Evolutionary conservation across 2,113 vertebrate genomes (phyloP), one percentile per base, ranked within the genome.

Genomic region (Fukomys damarensis): DNA sequence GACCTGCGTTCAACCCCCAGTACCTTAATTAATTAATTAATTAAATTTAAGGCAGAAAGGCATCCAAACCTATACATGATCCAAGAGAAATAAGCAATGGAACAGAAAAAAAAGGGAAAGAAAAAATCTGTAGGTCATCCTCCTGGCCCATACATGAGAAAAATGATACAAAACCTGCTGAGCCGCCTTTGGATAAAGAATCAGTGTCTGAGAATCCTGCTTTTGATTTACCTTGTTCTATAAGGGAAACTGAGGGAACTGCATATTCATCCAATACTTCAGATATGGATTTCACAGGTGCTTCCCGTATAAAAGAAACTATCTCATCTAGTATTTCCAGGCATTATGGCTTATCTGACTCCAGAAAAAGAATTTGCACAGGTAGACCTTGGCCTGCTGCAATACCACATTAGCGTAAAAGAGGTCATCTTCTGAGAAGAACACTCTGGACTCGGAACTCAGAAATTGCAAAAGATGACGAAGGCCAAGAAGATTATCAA

Each of bases 221-320:
- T 41, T 98, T 99, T 98, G 99, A 99, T 98, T 98, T 99, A 96
- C 98, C 99, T 93, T 98, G 98, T 97, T 98, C 98, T 97, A 98
- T 99, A 98, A 99, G 98, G 98, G 99, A 98, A 98, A 98, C 98
- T 96, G 99, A 99, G 96, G 98, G 98, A 97, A 98, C 98, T 98
- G 98, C 99, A 97, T 99, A 99, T 97, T 99, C 99, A 93, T 99
- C 99, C 54, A 99, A 98, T 99, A 99, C 99, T 98, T 99, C 99
- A 98, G 99, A 99, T 98, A 98, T 99, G 98, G 99, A 99, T 97
- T 99, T 99, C 94, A 99, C 99, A 97, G 99, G 99, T 98, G 99
- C 99, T 98, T 98, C 99, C 98, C 99, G 99, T 99, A 99, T 98
- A 98, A 99, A 99, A 99, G 99, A 99, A 99, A 99, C 99, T 99